phyloP scores from a whole-genome alignment of 2,113 vertebrate species.

The Pelusios castaneus region DNA sequence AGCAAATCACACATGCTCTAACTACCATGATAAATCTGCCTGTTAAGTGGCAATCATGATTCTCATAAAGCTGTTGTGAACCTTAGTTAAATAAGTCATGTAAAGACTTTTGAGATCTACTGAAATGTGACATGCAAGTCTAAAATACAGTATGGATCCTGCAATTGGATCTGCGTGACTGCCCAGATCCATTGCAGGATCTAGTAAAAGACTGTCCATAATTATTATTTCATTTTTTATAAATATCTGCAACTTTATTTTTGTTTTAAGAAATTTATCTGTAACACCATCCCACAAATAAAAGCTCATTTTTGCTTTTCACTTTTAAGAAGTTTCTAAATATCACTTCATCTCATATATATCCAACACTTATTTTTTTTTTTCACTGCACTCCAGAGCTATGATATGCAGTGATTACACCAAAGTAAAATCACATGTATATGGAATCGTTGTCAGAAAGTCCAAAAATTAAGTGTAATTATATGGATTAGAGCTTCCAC shows the following conservation, averaged over 20 bases:
- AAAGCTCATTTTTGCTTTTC: background rate
- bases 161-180: too few species aligned
- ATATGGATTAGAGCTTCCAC: background rate
- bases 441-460: background rate
- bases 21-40: too few species aligned
- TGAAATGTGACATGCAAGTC: too few species aligned
- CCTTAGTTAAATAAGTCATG: too few species aligned
- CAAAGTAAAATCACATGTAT: background rate
- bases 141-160: too few species aligned
- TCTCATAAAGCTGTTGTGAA: too few species aligned
- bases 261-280: background rate
- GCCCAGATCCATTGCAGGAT: too few species aligned
- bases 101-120: too few species aligned
- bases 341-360: constrained; percentile 16
- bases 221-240: background rate
- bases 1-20: too few species aligned
- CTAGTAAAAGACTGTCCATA: background rate
- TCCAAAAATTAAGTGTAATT: background rate
- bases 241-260: background rate
- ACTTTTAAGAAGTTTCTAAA: constrained; percentile 17
- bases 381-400: background rate
- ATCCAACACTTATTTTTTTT: background rate
- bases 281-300: background rate
- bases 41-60: too few species aligned
- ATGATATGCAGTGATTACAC: background rate